These are phyloP conservation scores for Sycophila sp. DNA, from an alignment of 1,140 invertebrate species.

Conservation along the genomic window DNA sequence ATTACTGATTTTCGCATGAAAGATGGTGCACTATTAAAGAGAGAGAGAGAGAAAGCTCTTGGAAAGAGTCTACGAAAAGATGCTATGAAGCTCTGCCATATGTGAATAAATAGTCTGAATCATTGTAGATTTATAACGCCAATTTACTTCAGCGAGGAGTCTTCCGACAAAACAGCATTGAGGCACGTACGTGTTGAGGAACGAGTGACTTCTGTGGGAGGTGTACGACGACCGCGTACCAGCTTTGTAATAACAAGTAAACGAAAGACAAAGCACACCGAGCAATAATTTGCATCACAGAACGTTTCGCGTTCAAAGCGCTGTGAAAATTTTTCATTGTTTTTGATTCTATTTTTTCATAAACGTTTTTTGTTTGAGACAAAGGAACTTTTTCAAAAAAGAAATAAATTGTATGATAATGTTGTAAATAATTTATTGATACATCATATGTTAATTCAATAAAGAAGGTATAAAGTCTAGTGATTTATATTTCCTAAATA, in stretches of 20 bases:
- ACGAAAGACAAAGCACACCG: conserved; percentile 37
- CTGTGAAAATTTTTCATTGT: conserved; percentile 29
- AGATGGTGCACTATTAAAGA: too few relatives aligned
- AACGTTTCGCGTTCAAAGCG: conserved; percentile 4
- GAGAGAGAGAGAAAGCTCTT: background rate
- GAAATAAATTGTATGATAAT: conserved; percentile 49
- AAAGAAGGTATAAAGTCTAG: conserved; percentile 46
- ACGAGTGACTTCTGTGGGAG: background rate
- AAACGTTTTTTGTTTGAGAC: too few relatives aligned
- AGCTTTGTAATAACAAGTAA: conserved; percentile 36
- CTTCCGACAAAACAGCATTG: conserved; percentile 12
- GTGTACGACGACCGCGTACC: conserved; percentile 15
- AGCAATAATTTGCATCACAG: conserved; percentile 20
- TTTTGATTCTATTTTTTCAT: conserved; percentile 34
- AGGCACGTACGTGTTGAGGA: background rate
- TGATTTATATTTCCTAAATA: conserved; percentile 46
- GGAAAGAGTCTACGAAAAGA: background rate
- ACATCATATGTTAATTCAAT: conserved; percentile 57
- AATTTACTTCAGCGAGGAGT: conserved; percentile 20
- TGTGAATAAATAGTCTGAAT: conserved; percentile 15
- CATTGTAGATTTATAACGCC: conserved; percentile 32
- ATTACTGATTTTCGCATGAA: too few relatives aligned
- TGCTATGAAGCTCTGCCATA: conserved; percentile 19
- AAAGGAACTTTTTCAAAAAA: conserved; percentile 28
- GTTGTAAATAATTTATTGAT: conserved; percentile 66